Evolutionary conservation across 2,797 vertebrate species (phyloP).

Genomic region (Sebastes melanostomus): DNA sequence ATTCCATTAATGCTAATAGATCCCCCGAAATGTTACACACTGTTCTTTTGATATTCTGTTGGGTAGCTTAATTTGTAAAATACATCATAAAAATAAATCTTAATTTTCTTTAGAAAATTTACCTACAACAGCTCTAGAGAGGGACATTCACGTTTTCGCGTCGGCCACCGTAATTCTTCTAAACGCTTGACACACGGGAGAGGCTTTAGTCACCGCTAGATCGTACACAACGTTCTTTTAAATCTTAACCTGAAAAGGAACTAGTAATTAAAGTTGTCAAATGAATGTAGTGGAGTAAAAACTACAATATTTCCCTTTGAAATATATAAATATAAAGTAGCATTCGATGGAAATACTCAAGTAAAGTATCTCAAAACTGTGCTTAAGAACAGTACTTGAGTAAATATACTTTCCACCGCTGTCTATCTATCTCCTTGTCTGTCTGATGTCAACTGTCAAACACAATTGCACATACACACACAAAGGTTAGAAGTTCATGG

Average conservation of each 20-base stretch:
- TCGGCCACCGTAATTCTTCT: no score
- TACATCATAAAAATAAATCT: background rate
- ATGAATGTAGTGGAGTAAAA: background rate
- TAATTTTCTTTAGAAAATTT: background rate
- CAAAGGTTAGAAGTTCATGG: slow-evolving; percentile 60
- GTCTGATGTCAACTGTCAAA: background rate
- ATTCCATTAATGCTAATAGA: no score
- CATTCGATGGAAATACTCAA: background rate
- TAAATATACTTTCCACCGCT: no score
- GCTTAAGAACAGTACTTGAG: background rate
- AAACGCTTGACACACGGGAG: no score
- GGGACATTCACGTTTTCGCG: no score
- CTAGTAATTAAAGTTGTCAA: background rate
- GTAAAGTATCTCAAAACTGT: background rate
- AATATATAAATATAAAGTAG: background rate
- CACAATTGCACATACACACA: background rate
- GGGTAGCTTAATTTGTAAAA: background rate
- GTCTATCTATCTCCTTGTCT: background rate
- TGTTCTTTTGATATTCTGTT: background rate
- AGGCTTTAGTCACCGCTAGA: no score
- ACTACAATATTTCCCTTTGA: background rate
- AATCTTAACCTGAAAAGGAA: background rate
- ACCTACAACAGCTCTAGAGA: no score
- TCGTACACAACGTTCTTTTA: no score
- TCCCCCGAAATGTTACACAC: no score